Percentiles rank a stretch among this genome's conserved stretches.
These are phyloP conservation scores for Unio pictorum DNA, from an alignment of 2,888 invertebrate species.

Conservation along the genomic window DNA sequence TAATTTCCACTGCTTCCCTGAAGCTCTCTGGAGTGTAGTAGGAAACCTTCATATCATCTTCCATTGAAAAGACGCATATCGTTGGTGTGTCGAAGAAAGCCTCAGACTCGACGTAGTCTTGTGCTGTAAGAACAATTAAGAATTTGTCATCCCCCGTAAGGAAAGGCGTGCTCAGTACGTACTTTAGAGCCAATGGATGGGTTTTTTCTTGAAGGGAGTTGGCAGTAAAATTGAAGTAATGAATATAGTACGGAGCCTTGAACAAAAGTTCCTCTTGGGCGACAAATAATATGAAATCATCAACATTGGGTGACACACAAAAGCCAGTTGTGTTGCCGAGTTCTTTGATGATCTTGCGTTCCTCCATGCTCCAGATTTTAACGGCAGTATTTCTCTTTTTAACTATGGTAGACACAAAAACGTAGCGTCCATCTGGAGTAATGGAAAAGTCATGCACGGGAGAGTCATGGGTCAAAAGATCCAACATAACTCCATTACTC, in stretches of 20 bases:
- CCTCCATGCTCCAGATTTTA: conserved; percentile 66
- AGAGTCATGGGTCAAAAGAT: conserved; percentile 67
- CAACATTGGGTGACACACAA: conserved; percentile 48
- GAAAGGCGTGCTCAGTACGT: conserved; percentile 58
- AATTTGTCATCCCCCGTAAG: conserved; percentile 63
- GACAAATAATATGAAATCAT: conserved; percentile 51
- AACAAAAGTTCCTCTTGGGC: conserved; percentile 48
- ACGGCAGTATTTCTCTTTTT: conserved; percentile 49
- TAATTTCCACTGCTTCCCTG: conserved; percentile 52
- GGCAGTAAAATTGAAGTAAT: conserved; percentile 45
- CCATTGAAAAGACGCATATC: conserved; percentile 59
- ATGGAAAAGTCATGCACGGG: conserved; percentile 58
- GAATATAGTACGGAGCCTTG: conserved; percentile 58
- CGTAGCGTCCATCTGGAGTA: conserved; percentile 61
- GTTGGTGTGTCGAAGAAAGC: conserved; percentile 58
- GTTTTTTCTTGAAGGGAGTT: conserved; percentile 47
- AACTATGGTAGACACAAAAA: conserved; percentile 55
- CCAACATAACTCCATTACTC: conserved; percentile 62
- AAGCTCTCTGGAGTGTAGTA: conserved; percentile 61
- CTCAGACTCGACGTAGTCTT: conserved; percentile 47
- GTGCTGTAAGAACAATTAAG: conserved; percentile 64
- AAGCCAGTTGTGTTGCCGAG: conserved; percentile 62
- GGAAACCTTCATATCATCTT: conserved; percentile 47
- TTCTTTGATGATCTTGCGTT: conserved; percentile 62
- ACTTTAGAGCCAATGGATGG: conserved; percentile 48